Conservation (phyloP, 1,140 invertebrate species). For the Drosophila takahashii region DNA sequence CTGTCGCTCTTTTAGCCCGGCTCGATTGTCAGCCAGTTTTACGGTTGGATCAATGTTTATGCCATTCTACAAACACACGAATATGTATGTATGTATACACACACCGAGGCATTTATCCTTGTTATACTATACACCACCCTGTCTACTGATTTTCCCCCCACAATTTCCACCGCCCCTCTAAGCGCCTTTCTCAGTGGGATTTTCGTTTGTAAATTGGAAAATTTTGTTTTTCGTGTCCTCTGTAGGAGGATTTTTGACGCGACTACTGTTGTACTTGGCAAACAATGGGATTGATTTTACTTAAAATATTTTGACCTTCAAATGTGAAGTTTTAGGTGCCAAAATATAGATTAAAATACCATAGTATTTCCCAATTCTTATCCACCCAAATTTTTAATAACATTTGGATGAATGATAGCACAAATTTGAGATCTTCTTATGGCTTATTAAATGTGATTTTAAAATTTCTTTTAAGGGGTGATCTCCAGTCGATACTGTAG, state of each 20-base stretch:
- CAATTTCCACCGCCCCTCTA: conserved; percentile 5
- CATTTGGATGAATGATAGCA: not conserved
- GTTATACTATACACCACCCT: conserved; percentile 65
- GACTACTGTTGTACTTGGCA: conserved; percentile 1
- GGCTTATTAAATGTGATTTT: no score
- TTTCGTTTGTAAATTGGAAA: conserved; percentile 81
- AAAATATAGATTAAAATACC: no score
- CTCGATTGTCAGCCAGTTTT: conserved; percentile 81
- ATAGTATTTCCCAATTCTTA: no score
- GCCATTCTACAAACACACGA: conserved; percentile 62
- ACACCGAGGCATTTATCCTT: conserved; percentile 74
- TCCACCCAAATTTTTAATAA: no score
- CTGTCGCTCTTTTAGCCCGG: conserved; percentile 18
- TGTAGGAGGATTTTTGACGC: not conserved
- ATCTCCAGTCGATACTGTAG: not conserved
- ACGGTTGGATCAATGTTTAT: conserved; percentile 82
- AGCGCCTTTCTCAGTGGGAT: conserved; percentile 54
- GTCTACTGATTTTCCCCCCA: conserved; percentile 11
- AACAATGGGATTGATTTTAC: not conserved
- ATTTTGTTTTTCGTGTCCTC: conserved; percentile 51
- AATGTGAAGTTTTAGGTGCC: no score
- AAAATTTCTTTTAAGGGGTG: not conserved
- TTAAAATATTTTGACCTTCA: no score
- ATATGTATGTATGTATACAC: not conserved
- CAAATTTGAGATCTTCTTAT: no score